These are phyloP conservation scores for Drosophila yakuba DNA, from an alignment of 1,140 invertebrate species.

Conservation along the genomic window DNA sequence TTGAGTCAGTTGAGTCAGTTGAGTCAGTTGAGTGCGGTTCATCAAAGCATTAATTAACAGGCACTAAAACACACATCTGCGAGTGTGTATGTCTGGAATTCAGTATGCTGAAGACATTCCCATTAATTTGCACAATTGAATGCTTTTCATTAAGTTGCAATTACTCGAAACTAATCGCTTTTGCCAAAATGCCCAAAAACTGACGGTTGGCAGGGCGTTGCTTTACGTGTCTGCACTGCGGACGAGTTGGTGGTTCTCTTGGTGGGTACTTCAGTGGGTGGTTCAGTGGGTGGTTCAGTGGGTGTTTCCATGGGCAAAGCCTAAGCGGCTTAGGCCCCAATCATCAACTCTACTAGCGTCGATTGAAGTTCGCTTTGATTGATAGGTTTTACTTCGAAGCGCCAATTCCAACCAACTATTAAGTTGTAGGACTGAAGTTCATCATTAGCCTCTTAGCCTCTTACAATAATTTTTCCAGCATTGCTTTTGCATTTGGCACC, in stretches of 20 bases:
- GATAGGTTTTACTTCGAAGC: slow-evolving; percentile 39
- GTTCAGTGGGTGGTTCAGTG: neutral
- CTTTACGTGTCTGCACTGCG: too few relatives aligned
- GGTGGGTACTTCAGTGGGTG: neutral
- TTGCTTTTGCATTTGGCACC: too few relatives aligned
- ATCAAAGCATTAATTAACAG: slow-evolving; percentile 56
- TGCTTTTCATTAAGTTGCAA: slow-evolving; percentile 77
- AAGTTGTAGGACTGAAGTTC: neutral
- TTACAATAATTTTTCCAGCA: too few relatives aligned
- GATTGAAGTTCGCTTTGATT: slow-evolving; percentile 40
- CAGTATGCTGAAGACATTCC: slow-evolving; percentile 57
- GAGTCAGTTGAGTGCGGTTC: slow-evolving; percentile 29
- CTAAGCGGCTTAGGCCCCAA: slow-evolving; percentile 39
- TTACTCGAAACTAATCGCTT: slow-evolving; percentile 71
- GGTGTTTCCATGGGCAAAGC: neutral
- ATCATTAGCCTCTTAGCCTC: too few relatives aligned
- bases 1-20: slow-evolving; percentile 4
- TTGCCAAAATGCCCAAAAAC: slow-evolving; percentile 46
- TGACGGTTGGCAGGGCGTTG: neutral
- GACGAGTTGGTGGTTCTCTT: neutral
- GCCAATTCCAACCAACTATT: neutral
- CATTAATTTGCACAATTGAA: slow-evolving; percentile 79
- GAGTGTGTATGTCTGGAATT: slow-evolving; percentile 15
- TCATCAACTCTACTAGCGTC: slow-evolving; percentile 19
- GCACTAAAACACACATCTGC: slow-evolving; percentile 32